Evolutionary conservation across 2,888 invertebrate genomes (phyloP).

Genomic region (Oscheius sp.): DNA sequence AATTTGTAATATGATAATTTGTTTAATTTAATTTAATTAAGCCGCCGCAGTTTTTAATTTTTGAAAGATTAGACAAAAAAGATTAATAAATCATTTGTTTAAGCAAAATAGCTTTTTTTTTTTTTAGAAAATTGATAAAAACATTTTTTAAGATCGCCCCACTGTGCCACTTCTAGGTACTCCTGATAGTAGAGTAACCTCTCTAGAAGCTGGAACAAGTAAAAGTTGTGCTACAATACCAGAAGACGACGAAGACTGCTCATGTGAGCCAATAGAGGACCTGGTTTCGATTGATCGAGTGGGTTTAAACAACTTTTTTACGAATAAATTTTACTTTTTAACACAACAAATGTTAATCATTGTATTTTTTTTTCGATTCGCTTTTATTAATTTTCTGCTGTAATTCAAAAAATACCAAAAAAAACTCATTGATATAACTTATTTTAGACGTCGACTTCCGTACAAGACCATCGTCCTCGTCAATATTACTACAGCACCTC

Average conservation of each 20-base stretch:
- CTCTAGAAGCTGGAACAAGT: constrained; percentile 63
- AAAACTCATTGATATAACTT: background rate
- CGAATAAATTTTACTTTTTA: background rate
- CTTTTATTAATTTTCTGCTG: background rate
- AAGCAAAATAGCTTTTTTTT: constrained; percentile 2
- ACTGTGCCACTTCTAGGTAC: constrained; percentile 55
- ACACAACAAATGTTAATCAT: background rate
- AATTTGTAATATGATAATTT: no score
- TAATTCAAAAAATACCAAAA: no score
- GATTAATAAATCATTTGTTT: no score
- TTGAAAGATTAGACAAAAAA: no score
- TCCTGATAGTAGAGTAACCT: constrained; percentile 65
- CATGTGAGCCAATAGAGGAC: constrained; percentile 48
- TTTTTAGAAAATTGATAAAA: no score
- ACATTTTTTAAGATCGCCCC: constrained; percentile 53
- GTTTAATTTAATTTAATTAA: no score
- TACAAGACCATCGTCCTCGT: constrained; percentile 42
- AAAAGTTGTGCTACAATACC: constrained; percentile 68
- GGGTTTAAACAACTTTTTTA: background rate
- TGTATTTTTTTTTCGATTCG: background rate
- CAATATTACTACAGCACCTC: constrained; percentile 36
- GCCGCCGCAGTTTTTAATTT: no score
- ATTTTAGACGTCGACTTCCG: constrained; percentile 47
- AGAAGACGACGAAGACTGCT: constrained; percentile 59
- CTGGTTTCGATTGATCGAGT: constrained; percentile 65